A percentile compares a stretch with the other conserved stretches of the same genome.
phyloP scores from a whole-genome alignment of 2,113 vertebrate species.

The Cynocephalus volans region DNA sequence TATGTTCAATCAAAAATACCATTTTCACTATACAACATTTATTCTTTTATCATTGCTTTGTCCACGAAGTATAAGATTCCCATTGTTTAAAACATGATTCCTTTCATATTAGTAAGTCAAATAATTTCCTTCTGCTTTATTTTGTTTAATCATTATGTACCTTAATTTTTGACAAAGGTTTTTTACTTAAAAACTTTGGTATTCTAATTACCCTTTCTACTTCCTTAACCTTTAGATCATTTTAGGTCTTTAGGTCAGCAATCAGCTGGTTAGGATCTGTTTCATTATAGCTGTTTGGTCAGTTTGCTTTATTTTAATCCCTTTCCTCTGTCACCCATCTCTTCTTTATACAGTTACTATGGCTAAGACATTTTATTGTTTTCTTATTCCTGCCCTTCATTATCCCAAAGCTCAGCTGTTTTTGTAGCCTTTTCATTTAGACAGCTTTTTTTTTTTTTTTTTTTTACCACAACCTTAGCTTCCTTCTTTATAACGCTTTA shows the following conservation, averaged over 20 bases:
- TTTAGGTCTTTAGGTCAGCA: not conserved
- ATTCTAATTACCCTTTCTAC: not conserved
- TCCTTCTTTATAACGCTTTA: not conserved
- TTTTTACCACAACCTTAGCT: not conserved
- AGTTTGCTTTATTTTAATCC: constrained; percentile 29
- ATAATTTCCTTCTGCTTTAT: not conserved
- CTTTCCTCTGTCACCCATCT: not conserved
- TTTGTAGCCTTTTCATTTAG: not conserved
- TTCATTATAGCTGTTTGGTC: not conserved
- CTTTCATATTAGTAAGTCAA: not conserved
- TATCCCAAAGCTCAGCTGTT: not conserved
- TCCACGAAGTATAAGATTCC: not conserved
- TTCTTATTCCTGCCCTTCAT: not conserved
- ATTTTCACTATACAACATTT: not conserved
- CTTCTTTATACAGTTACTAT: not conserved
- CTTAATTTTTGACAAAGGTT: not conserved
- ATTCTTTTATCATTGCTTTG: not conserved
- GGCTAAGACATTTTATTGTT: not conserved
- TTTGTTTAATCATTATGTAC: not conserved
- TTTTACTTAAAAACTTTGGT: not conserved
- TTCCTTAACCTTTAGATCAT: not conserved
- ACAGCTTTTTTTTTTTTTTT: not conserved
- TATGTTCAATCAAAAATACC: not conserved
- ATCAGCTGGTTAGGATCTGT: not conserved
- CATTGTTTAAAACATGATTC: not conserved